phyloP scores from a whole-genome alignment of 1,140 invertebrate genomes.

The Phymorhynchus buccinoides region DNA sequence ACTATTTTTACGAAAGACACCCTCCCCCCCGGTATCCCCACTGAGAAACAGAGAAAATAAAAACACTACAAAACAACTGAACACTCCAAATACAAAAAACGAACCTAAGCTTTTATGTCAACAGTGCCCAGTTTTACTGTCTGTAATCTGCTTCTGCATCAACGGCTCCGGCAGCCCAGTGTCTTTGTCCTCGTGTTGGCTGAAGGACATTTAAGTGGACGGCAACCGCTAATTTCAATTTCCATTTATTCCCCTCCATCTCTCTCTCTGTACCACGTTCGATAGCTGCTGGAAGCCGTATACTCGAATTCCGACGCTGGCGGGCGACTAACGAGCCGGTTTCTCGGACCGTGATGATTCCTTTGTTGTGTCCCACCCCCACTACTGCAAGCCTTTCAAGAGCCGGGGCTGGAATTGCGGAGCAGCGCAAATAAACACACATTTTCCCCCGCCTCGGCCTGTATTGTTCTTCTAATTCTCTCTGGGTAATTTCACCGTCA shows the following conservation, averaged over 20 bases:
- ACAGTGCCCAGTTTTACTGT: neutral
- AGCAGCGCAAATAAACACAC: constrained; percentile 12
- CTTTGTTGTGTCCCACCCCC: neutral
- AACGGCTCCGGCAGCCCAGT: neutral
- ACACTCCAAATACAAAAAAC: neutral
- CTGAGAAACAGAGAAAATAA: too few species aligned
- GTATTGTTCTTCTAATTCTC: constrained; percentile 23
- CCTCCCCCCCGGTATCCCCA: too few species aligned
- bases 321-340: neutral
- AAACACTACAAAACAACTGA: too few species aligned
- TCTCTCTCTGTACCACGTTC: neutral
- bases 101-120: neutral
- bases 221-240: neutral
- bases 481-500: constrained; percentile 14
- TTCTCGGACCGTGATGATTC: constrained; percentile 9
- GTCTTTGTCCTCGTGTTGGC: neutral
- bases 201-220: neutral
- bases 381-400: constrained; percentile 19
- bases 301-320: neutral
- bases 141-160: neutral
- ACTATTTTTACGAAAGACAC: too few species aligned
- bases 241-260: neutral
- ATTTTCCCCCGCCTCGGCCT: neutral
- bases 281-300: neutral
- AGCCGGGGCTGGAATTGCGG: neutral